These are phyloP conservation scores for Pogonomyrmex barbatus DNA, from an alignment of 1,140 invertebrate species.

Conservation along the genomic window DNA sequence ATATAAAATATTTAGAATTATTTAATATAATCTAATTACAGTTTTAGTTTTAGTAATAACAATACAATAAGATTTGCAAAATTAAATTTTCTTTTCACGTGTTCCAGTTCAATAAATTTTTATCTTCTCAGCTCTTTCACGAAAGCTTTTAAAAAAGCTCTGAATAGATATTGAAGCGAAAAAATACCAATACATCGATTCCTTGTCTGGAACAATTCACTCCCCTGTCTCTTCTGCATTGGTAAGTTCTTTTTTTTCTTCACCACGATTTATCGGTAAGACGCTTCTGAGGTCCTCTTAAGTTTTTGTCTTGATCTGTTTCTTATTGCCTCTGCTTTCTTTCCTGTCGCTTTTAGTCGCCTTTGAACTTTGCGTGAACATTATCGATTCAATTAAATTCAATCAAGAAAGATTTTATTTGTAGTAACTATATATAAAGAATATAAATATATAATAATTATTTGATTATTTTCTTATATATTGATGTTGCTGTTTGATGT, in stretches of 20 bases:
- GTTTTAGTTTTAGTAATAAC: background rate
- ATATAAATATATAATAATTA: background rate
- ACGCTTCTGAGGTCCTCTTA: background rate
- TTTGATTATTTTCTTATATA: no score
- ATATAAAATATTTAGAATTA: background rate
- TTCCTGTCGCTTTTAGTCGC: background rate
- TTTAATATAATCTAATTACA: background rate
- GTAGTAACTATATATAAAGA: background rate
- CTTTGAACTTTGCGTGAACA: slow-evolving; percentile 30
- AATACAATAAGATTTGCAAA: background rate
- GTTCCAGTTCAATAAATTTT: background rate
- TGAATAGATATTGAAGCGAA: slow-evolving; percentile 53
- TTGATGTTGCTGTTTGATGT: no score
- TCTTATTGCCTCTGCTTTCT: slow-evolving; percentile 44
- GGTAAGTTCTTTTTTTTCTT: slow-evolving; percentile 32
- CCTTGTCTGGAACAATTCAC: slow-evolving; percentile 36
- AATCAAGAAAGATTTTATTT: slow-evolving; percentile 6
- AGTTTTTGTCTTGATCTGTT: slow-evolving; percentile 51
- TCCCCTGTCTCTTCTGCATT: background rate
- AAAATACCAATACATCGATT: slow-evolving; percentile 59
- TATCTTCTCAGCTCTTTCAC: background rate
- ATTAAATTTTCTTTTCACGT: background rate
- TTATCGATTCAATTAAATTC: slow-evolving; percentile 29
- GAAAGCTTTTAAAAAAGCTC: slow-evolving; percentile 17
- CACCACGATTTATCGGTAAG: slow-evolving; percentile 24